Percentiles rank a stretch among this genome's conserved stretches.
These are phyloP conservation scores for Musca domestica DNA, from an alignment of 1,140 invertebrate species.

Conservation along the genomic window DNA sequence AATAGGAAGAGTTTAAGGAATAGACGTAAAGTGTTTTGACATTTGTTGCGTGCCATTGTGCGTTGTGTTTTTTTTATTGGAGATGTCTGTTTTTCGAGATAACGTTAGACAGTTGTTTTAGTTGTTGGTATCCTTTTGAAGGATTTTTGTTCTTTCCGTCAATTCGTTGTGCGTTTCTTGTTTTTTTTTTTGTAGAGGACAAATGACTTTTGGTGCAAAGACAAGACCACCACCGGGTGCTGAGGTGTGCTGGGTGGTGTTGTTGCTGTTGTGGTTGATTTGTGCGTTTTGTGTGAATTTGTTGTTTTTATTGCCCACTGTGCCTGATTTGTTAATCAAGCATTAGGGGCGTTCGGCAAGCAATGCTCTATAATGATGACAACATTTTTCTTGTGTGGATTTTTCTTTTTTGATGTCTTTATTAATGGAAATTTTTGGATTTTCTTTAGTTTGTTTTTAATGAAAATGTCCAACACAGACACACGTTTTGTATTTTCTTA, in stretches of 20 bases:
- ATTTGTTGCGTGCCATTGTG: constrained; percentile 1
- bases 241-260: background rate
- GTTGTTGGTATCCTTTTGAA: too few relatives aligned
- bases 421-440: background rate
- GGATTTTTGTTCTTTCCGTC: background rate
- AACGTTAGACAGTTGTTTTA: too few relatives aligned
- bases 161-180: constrained; percentile 16
- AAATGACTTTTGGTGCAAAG: too few relatives aligned
- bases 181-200: background rate
- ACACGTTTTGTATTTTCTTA: too few relatives aligned
- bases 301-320: constrained; percentile 11
- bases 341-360: background rate
- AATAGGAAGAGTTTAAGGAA: constrained; percentile 21
- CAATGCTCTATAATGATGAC: background rate
- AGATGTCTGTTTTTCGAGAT: too few relatives aligned
- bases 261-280: background rate
- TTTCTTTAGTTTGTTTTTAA: background rate
- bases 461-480: too few relatives aligned
- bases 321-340: constrained; percentile 15
- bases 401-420: background rate
- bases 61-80: too few relatives aligned
- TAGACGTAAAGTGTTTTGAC: constrained; percentile 13
- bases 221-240: background rate
- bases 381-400: constrained; percentile 9
- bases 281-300: background rate